Conservation (phyloP, 2,888 invertebrate genomes). For the Linnaemya tessellans region DNA sequence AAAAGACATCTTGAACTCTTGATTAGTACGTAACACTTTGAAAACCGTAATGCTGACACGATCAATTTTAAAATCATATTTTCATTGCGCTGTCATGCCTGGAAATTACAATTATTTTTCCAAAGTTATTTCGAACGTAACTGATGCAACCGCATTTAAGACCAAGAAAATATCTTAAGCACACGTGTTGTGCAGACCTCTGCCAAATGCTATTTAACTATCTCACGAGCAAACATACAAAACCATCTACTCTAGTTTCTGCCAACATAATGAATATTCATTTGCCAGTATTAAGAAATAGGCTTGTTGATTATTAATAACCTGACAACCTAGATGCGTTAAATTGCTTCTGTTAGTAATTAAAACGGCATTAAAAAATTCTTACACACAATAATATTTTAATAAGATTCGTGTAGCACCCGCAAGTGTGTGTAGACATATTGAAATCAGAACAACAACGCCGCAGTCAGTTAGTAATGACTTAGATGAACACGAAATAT, state of each 20-base stretch:
- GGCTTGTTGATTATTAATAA: not conserved
- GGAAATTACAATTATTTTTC: no score
- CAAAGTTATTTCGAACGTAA: no score
- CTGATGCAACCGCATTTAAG: no score
- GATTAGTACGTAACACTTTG: no score
- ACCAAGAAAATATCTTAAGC: no score
- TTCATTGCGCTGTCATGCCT: no score
- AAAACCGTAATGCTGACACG: no score
- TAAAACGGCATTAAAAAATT: slow-evolving; percentile 7
- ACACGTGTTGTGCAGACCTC: no score
- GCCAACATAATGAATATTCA: not conserved
- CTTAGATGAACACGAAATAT: not conserved
- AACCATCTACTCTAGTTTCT: not conserved
- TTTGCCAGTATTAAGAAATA: not conserved
- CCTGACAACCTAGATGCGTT: not conserved
- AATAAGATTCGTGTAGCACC: not conserved
- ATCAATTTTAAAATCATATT: no score
- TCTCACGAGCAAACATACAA: not conserved
- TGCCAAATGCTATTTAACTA: no score
- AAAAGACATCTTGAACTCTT: no score
- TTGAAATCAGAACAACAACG: not conserved
- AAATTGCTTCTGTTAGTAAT: slow-evolving; percentile 2
- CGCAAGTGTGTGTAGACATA: not conserved
- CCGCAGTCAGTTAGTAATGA: not conserved
- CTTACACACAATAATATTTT: not conserved